These are phyloP conservation scores for Ophraella communa DNA, from an alignment of 2,888 invertebrate genomes.

Conservation along the genomic window DNA sequence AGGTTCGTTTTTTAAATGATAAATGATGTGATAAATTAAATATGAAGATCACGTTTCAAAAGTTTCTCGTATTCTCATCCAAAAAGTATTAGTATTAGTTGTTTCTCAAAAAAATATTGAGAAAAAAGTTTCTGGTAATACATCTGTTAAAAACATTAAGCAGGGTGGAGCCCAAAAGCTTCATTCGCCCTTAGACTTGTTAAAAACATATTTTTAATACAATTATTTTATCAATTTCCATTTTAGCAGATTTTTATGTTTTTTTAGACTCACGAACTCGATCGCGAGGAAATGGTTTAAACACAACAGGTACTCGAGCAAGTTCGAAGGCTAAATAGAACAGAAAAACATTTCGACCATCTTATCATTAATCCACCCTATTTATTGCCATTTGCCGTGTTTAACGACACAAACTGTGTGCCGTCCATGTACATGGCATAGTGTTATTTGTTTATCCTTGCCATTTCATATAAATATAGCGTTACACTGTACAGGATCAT, in stretches of 20 bases:
- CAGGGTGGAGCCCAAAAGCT: no score
- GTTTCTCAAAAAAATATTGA: no score
- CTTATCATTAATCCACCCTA: constrained; percentile 57
- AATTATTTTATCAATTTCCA: no score
- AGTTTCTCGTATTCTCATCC: no score
- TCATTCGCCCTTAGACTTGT: no score
- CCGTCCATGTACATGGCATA: constrained; percentile 58
- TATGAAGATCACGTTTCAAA: no score
- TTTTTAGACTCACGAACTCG: constrained; percentile 75
- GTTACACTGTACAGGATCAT: constrained; percentile 30
- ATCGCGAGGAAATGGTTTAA: constrained; percentile 83
- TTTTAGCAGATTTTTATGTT: not conserved
- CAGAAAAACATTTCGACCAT: constrained; percentile 37
- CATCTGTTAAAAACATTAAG: no score
- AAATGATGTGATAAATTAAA: no score
- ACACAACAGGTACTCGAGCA: constrained; percentile 69
- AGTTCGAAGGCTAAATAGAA: constrained; percentile 62
- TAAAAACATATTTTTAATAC: no score
- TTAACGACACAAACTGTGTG: constrained; percentile 51
- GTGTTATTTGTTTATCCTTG: constrained; percentile 46
- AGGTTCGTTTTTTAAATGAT: no score
- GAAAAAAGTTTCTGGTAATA: no score
- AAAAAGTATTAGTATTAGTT: no score
- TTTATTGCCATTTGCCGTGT: constrained; percentile 48
- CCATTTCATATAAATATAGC: constrained; percentile 44